Conservation (phyloP, 1,140 invertebrate genomes). For the Harlomillsia oculata region DNA sequence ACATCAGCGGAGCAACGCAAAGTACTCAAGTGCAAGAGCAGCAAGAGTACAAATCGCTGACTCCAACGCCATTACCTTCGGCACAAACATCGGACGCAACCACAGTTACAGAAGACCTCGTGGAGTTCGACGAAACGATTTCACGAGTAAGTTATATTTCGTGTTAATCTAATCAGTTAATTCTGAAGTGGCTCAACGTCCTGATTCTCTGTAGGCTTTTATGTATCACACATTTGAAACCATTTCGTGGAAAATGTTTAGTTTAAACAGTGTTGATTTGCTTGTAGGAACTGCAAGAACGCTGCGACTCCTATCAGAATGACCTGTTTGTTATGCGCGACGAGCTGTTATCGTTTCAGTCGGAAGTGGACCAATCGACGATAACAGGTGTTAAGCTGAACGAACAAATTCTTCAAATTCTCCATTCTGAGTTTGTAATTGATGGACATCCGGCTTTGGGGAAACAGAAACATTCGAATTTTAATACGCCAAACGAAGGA, state of each 20-base stretch:
- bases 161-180: background rate
- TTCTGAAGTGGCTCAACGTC: background rate
- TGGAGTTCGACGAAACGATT: slow-evolving; percentile 6
- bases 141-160: slow-evolving; percentile 3
- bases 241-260: background rate
- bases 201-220: background rate
- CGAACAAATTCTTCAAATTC: slow-evolving; percentile 19
- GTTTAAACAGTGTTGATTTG: background rate
- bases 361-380: slow-evolving; percentile 15
- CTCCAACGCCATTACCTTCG: too few species aligned
- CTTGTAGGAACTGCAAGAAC: slow-evolving; percentile 31
- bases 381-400: slow-evolving; percentile 23
- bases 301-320: slow-evolving; percentile 30
- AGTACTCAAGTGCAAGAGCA: slow-evolving; percentile 1
- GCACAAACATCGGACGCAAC: slow-evolving; percentile 2
- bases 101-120: slow-evolving; percentile 3
- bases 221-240: background rate
- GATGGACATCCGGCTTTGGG: slow-evolving; percentile 23
- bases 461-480: background rate
- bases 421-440: slow-evolving; percentile 28
- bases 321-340: slow-evolving; percentile 25
- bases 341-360: slow-evolving; percentile 30
- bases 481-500: slow-evolving; percentile 11
- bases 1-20: too few species aligned
- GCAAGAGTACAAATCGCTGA: too few species aligned